Evolutionary conservation across 2,113 vertebrate genomes (phyloP), one percentile per base, ranked within the genome.

Genomic region (Pogona vitticeps): DNA sequence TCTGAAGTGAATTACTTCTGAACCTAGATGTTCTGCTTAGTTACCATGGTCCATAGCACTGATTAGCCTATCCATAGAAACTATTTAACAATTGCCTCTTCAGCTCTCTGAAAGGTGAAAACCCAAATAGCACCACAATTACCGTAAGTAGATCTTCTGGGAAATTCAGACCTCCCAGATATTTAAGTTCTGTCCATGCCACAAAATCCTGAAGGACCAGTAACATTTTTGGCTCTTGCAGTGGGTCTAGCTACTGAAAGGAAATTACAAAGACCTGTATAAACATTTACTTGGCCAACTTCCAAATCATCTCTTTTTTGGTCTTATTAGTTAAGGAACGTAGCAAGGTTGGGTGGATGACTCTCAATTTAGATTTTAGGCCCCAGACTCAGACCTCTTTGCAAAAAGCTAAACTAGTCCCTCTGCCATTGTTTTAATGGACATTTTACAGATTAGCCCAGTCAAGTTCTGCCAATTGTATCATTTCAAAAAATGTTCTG

Each of bases 181-280:
- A 67, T 65, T 38, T 80, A 70, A 86, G 17, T 58, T 59, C 67
- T 79, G 21, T 80, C 67, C 46, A 46, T 68, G 52, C 3, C 40
- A 14, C 56, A 75, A 84, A 75, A 84, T 12, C 70, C 36, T 23
- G 8, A 61, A 84, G 56, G 56, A 3, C 70, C 36, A 75, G 46
- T 84, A 75, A 75, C 2, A 31, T 75, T 63, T 84, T 56, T 84
- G 65, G 67, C 36, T 75, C 56, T 63, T 75, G 56, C 58, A 84
- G 26, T 21, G 56, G 46, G n/a, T 58, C 21, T 83, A 72, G 46
- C 67, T 72, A 72, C 81, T 72, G 21, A 72, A 83, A 83, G 81
- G 81, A 83, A 83, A 83, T 83, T 83, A 38, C 81, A 83, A 83
- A 83, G 68, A 20, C n/a, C 81, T 83, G 81, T 83, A 9, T 21